These are phyloP conservation scores for Clivina fossor DNA, from an alignment of 2,888 invertebrate species.

Conservation along the genomic window DNA sequence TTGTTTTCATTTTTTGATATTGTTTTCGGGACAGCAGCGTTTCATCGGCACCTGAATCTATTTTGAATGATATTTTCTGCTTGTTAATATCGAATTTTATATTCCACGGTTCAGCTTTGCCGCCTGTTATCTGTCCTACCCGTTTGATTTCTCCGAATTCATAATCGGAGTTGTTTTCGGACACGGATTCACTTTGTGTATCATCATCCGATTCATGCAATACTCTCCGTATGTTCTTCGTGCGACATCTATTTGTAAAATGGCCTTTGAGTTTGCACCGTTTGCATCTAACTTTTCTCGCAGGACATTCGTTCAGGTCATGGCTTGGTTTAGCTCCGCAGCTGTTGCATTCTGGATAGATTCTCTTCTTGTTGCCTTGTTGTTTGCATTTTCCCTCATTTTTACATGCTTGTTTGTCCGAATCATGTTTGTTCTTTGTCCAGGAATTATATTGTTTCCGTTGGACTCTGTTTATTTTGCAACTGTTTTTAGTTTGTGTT, in stretches of 20 bases:
- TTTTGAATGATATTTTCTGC: constrained; percentile 23
- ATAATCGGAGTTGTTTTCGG: neutral
- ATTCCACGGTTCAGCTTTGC: constrained; percentile 12
- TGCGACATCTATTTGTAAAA: constrained; percentile 38
- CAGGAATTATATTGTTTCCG: neutral
- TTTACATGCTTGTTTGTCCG: no score
- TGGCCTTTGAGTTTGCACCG: constrained; percentile 39
- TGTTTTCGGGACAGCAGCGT: constrained; percentile 12
- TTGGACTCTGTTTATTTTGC: neutral
- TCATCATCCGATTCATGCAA: neutral
- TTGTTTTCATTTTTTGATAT: constrained; percentile 7
- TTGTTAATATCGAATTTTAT: constrained; percentile 4
- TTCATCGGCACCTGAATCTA: constrained; percentile 31
- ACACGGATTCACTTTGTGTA: neutral
- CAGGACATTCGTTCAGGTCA: constrained; percentile 35
- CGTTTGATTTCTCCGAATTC: neutral
- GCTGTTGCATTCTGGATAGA: constrained; percentile 1
- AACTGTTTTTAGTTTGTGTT: no score
- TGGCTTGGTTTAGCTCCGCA: constrained; percentile 27
- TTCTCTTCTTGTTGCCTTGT: no score
- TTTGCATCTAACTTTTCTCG: constrained; percentile 36
- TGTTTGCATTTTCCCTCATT: no score
- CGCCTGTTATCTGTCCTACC: constrained; percentile 7
- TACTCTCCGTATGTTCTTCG: constrained; percentile 13
- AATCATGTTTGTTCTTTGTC: no score